Evolutionary conservation across 2,888 invertebrate species (phyloP).

Genomic region (Arrhopalites spinosus): DNA sequence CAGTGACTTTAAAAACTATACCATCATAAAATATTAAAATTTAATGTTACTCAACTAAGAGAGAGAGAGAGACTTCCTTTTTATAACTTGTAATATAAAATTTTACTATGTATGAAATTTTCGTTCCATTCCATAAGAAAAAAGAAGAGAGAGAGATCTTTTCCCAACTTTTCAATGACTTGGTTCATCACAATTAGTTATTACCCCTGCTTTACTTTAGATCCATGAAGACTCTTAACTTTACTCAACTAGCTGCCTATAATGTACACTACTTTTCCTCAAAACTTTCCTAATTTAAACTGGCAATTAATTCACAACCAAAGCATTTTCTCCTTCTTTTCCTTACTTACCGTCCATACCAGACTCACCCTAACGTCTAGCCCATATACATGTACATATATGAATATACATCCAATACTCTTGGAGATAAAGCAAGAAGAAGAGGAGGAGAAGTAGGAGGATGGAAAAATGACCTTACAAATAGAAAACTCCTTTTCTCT

Average conservation of each 20-base stretch:
- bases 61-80: background rate
- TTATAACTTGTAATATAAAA: no score
- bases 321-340: background rate
- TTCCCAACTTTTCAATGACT: constrained; percentile 35
- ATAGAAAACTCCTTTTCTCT: background rate
- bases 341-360: background rate
- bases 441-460: background rate
- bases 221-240: background rate
- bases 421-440: background rate
- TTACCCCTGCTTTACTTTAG: background rate
- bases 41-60: background rate
- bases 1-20: no score
- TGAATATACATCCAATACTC: background rate
- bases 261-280: background rate
- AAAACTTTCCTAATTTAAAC: constrained; percentile 28
- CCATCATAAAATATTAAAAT: background rate
- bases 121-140: constrained; percentile 15
- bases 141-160: constrained; percentile 10
- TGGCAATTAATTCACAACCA: constrained; percentile 26
- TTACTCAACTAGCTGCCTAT: background rate
- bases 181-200: constrained; percentile 27
- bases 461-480: background rate
- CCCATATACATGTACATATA: background rate
- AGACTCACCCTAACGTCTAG: no score
- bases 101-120: no score